These are phyloP conservation scores for Procambarus virginalis DNA, from an alignment of 1,140 invertebrate genomes.

Conservation along the genomic window DNA sequence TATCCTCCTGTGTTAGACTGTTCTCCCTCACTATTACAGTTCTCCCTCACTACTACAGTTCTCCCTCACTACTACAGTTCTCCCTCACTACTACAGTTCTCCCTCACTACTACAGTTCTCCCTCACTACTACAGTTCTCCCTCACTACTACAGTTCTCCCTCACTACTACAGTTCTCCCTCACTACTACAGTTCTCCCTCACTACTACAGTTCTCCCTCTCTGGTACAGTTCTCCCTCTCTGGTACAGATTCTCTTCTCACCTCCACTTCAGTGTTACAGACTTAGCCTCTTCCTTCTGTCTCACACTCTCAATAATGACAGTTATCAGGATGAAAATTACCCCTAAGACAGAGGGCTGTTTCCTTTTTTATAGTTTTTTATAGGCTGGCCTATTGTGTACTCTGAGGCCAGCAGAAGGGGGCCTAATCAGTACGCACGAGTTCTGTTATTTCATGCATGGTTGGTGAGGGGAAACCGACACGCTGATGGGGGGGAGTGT, in stretches of 20 bases:
- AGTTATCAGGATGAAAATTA: conserved; percentile 21
- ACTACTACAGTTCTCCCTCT: no score
- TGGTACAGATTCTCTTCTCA: neutral
- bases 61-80: neutral
- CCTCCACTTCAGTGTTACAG: neutral
- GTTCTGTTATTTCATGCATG: conserved; percentile 58
- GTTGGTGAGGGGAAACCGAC: conserved; percentile 44
- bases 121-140: neutral
- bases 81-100: neutral
- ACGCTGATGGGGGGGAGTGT: neutral
- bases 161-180: neutral
- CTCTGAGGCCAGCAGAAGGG: neutral
- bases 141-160: neutral
- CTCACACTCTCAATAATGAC: conserved; percentile 14
- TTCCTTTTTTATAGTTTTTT: conserved; percentile 10
- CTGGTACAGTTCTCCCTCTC: neutral
- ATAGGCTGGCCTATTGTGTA: conserved; percentile 18
- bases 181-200: neutral
- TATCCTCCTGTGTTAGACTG: no score
- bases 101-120: neutral
- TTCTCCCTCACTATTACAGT: no score
- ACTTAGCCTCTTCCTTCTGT: neutral
- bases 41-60: neutral
- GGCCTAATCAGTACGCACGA: conserved; percentile 52
- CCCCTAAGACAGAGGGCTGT: conserved; percentile 7